A percentile compares a stretch with the other conserved stretches of the same genome.
Conservation (phyloP, 2,888 invertebrate genomes). For the Latrodectus hesperus region DNA sequence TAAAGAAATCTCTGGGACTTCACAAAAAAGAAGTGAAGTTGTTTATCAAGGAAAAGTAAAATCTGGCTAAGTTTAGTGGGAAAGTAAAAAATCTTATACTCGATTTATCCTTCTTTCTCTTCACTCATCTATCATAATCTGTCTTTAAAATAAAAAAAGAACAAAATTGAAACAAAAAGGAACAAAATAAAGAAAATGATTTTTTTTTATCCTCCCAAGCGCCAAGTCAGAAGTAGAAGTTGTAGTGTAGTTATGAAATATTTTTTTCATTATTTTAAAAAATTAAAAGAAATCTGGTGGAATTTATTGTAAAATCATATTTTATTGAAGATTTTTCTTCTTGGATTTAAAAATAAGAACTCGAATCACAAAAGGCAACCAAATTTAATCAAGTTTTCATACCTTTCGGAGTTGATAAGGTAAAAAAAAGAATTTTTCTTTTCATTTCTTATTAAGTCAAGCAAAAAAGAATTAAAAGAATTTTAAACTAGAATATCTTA, state of each 20-base stretch:
- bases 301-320: conserved; percentile 21
- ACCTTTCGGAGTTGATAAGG: no score
- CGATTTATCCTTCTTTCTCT: conserved; percentile 29
- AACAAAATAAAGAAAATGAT: conserved; percentile 8
- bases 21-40: background rate
- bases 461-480: no score
- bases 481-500: no score
- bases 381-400: conserved; percentile 1
- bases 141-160: conserved; percentile 22
- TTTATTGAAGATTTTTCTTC: conserved; percentile 12
- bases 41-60: conserved; percentile 31
- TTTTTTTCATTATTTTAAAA: conserved; percentile 3
- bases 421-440: no score
- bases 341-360: background rate
- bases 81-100: conserved; percentile 4
- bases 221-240: conserved; percentile 34
- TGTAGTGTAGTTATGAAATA: background rate
- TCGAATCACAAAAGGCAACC: background rate
- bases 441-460: no score
- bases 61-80: background rate
- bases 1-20: no score
- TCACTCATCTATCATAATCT: conserved; percentile 54
- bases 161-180: conserved; percentile 8
- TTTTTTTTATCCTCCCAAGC: conserved; percentile 19
- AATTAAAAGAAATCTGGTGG: conserved; percentile 3